Percentiles rank a stretch among this genome's conserved stretches.
Evolutionary conservation across 2,113 vertebrate species (phyloP).

Genomic region (Rhagologus leucostigma): DNA sequence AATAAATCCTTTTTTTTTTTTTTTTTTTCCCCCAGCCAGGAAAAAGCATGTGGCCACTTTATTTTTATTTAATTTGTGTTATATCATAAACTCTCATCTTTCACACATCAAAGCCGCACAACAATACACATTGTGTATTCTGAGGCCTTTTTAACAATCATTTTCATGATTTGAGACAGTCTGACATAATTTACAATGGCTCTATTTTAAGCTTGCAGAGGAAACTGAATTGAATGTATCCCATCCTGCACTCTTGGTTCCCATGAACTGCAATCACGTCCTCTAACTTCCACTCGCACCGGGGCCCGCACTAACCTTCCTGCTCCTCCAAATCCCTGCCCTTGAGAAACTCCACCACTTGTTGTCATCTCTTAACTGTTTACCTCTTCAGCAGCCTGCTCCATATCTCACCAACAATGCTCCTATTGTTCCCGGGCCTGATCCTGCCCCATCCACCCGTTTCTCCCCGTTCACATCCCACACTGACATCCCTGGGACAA

Average conservation of each 20-base stretch:
- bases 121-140: slow-evolving; percentile 88
- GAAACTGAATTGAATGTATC: slow-evolving; percentile 99
- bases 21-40: background rate
- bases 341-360: slow-evolving; percentile 76
- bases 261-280: slow-evolving; percentile 97
- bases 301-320: slow-evolving; percentile 75
- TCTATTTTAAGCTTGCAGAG: slow-evolving; percentile 98
- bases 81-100: slow-evolving; percentile 84
- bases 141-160: slow-evolving; percentile 82
- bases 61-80: slow-evolving; percentile 68
- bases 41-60: slow-evolving; percentile 49
- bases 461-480: background rate
- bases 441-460: slow-evolving; percentile 34
- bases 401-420: slow-evolving; percentile 35
- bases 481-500: background rate
- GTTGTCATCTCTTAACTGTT: slow-evolving; percentile 70
- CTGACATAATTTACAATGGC: slow-evolving; percentile 97
- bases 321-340: slow-evolving; percentile 74
- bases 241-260: slow-evolving; percentile 98
- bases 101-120: slow-evolving; percentile 90
- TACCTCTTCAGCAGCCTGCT: slow-evolving; percentile 65
- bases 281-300: slow-evolving; percentile 82
- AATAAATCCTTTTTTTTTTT: background rate
- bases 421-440: slow-evolving; percentile 49
- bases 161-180: slow-evolving; percentile 88